Evolutionary conservation across 1,140 invertebrate genomes (phyloP), one percentile per base, ranked within the genome.

Genomic region (Schlechtendalia chinensis): DNA sequence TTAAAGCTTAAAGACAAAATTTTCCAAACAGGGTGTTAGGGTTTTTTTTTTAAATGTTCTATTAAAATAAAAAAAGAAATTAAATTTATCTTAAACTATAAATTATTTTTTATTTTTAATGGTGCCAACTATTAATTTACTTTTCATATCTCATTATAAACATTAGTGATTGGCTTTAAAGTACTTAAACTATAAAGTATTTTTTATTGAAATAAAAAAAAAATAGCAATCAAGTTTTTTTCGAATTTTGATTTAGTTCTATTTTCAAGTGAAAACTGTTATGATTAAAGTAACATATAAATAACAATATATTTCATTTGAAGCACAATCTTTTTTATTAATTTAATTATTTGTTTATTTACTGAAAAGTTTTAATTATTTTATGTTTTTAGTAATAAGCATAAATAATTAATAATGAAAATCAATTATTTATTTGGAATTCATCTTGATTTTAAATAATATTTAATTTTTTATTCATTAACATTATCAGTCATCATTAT

Each of bases 1-100:
- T 17, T 72, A 72, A 47, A 72, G 47, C 5, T 72, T 53, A 53
- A 53, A 29, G 24, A 53, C 24, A 72, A 50, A 69, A 14, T 59
- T 77, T 45, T n/a, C n/a, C 24, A 39, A 77, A 59, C 72, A 77
- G 72, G 72, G 72, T 77, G 72, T 59, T 59, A 16, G 11, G 32
- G 3, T 39, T 56, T 32, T 56, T 32, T 56, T 32, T 74, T 74
- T 19, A 10, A 74, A 74, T 74, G 29, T 54, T 74, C 11, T 56
- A 54, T 11, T 45, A 45, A 53, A 69, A 47, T 16, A n/a, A 72
- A 72, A 53, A 11, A 29, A 72, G 29, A 5, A 53, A 27, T 47
- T 14, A 47, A 54, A 17, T 29, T 53, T 53, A 39, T 39, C n/a
- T 39, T 39, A 39, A 39, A 53, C 8, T 16, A 14, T 61, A 61